These are phyloP conservation scores for Epinephelus fuscoguttatus DNA, from an alignment of 2,113 vertebrate genomes.

Conservation along the genomic window DNA sequence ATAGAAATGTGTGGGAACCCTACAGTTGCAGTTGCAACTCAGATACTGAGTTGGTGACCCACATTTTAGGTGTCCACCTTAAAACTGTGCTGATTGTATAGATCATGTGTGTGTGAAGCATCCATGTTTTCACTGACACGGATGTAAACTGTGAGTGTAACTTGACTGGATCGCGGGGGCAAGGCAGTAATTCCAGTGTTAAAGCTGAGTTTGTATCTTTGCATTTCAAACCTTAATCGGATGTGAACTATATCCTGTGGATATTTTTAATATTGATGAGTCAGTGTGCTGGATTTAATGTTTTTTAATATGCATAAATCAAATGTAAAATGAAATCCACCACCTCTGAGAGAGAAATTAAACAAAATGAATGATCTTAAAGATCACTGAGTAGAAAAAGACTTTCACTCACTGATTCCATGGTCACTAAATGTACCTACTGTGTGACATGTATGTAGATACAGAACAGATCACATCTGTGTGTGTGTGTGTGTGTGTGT, in stretches of 20 bases:
- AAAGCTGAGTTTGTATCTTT: not conserved
- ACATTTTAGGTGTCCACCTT: too few species aligned
- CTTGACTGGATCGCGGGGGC: too few species aligned
- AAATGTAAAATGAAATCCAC: not conserved
- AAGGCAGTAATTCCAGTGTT: too few species aligned
- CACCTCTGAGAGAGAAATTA: not conserved
- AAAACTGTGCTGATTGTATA: too few species aligned
- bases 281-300: not conserved
- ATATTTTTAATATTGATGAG: constrained; percentile 7
- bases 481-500: not conserved
- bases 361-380: too few species aligned
- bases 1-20: too few species aligned
- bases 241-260: not conserved
- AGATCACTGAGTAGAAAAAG: not conserved
- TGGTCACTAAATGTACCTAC: not conserved
- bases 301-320: constrained; percentile 11
- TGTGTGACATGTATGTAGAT: too few species aligned
- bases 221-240: not conserved
- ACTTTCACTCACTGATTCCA: not conserved
- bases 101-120: too few species aligned
- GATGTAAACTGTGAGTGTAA: too few species aligned
- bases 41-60: too few species aligned
- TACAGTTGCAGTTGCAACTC: too few species aligned
- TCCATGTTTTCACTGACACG: too few species aligned
- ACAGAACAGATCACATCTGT: not conserved